phyloP scores from a whole-genome alignment of 2,888 invertebrate genomes.

The Dichetophora obliterata region DNA sequence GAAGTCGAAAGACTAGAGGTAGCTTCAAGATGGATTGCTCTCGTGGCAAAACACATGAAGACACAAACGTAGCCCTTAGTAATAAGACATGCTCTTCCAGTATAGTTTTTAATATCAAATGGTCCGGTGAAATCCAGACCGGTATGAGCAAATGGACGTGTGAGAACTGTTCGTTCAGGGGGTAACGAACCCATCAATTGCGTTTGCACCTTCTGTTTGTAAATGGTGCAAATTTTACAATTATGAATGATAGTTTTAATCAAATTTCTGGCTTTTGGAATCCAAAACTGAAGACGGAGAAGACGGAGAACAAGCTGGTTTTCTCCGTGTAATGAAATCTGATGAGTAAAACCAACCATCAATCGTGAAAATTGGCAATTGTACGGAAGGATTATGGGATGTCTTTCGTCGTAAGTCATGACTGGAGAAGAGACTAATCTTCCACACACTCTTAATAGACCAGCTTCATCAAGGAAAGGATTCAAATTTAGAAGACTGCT shows the following conservation, averaged over 20 bases:
- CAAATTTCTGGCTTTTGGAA: background rate
- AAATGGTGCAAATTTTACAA: too few relatives aligned
- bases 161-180: background rate
- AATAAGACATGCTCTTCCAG: too few relatives aligned
- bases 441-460: background rate
- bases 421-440: background rate
- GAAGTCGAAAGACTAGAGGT: constrained; percentile 10
- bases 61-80: background rate
- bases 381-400: background rate
- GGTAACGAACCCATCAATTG: background rate
- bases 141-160: constrained; percentile 1
- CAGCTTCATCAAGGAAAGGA: constrained; percentile 1
- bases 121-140: background rate
- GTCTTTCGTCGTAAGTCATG: background rate
- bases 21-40: background rate
- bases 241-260: background rate
- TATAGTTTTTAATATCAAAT: background rate
- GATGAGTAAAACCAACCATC: background rate
- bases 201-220: background rate
- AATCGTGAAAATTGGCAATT: background rate
- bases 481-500: background rate
- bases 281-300: background rate
- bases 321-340: background rate
- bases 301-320: background rate
- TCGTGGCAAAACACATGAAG: too few relatives aligned